phyloP scores from a whole-genome alignment of 53 echinoderm and acorn worm genomes.

The Luidia sarsii region DNA sequence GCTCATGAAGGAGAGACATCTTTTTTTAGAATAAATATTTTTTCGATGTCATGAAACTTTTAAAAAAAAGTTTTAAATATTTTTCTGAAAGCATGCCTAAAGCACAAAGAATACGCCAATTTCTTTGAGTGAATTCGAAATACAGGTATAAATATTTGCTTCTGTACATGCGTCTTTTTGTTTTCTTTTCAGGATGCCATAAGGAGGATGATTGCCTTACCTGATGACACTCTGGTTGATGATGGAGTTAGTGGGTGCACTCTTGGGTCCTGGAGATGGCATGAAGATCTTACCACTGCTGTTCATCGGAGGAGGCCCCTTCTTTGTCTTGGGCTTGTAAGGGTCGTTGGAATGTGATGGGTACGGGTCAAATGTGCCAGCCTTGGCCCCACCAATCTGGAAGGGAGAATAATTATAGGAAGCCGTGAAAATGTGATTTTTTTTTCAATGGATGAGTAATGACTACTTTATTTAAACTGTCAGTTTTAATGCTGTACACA shows the following conservation, averaged over 20 bases:
- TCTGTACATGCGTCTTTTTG: no score
- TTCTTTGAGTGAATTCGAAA: no score
- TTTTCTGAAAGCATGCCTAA: no score
- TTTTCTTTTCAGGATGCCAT: not conserved
- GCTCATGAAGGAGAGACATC: no score
- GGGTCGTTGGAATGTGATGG: slow-evolving; percentile 97
- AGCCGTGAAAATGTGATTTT: not conserved
- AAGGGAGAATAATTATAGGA: slow-evolving; percentile 7
- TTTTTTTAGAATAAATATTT: no score
- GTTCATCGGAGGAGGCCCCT: slow-evolving; percentile 86
- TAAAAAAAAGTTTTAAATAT: no score
- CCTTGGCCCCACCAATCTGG: slow-evolving; percentile 87
- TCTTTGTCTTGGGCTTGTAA: slow-evolving; percentile 84
- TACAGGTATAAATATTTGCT: no score
- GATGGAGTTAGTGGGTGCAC: slow-evolving; percentile 85
- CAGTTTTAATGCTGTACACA: not conserved
- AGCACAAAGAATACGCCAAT: no score
- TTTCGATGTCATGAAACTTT: no score
- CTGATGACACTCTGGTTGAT: slow-evolving; percentile 90
- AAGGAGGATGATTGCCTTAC: slow-evolving; percentile 37
- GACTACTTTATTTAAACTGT: not conserved
- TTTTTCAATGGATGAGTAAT: not conserved
- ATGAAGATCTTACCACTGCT: slow-evolving; percentile 96
- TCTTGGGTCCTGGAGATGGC: slow-evolving; percentile 97
- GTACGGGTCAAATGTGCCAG: slow-evolving; percentile 98